These are phyloP conservation scores for Nesoenas mayeri DNA, from an alignment of 2,113 vertebrate species.

Conservation along the genomic window DNA sequence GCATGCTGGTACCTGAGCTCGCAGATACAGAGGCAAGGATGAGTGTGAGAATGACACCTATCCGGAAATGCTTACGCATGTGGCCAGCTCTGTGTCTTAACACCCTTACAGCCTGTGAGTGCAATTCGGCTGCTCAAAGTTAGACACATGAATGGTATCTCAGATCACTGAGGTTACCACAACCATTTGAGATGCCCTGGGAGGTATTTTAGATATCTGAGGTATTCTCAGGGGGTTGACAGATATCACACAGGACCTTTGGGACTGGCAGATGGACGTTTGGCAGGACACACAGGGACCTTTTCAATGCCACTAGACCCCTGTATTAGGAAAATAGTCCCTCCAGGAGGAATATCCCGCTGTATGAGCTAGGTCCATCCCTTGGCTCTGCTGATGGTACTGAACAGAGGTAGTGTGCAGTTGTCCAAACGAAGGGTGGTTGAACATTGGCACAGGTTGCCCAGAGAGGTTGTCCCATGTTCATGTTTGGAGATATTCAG, in stretches of 20 bases:
- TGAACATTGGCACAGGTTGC: background rate
- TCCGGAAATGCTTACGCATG: rapidly evolving
- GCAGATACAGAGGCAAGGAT: background rate
- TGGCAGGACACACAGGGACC: background rate
- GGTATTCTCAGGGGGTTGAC: background rate
- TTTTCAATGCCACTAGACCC: background rate
- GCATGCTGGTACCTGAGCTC: background rate
- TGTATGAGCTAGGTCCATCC: background rate
- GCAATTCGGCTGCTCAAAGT: background rate
- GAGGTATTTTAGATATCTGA: background rate
- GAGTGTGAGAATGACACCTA: background rate
- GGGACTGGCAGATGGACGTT: background rate
- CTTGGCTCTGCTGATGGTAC: background rate
- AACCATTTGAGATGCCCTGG: background rate
- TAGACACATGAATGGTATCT: background rate
- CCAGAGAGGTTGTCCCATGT: background rate
- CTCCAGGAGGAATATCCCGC: background rate
- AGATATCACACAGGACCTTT: background rate
- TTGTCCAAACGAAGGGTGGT: background rate
- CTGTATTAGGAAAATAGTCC: background rate
- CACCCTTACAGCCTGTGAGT: background rate
- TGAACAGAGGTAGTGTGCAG: background rate
- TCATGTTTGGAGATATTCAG: background rate
- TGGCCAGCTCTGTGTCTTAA: background rate
- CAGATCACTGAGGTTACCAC: background rate